Conservation (phyloP, 2,113 vertebrate genomes). For the Siniperca knerii region DNA sequence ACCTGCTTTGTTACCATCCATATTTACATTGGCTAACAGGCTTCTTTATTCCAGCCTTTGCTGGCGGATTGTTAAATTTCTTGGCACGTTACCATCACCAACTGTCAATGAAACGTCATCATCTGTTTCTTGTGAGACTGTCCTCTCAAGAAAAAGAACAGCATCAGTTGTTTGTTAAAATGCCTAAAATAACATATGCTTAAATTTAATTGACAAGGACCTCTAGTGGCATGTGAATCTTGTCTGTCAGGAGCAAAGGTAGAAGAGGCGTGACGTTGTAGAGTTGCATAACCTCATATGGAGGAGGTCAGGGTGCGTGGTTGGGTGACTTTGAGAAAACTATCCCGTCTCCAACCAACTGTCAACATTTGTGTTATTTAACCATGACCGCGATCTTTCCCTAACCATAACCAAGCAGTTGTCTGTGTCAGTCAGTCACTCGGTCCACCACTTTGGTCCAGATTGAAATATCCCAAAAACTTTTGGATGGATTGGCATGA, state of each 20-base stretch:
- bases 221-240: neutral
- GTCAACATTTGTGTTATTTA: neutral
- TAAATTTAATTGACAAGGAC: neutral
- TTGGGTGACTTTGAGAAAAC: neutral
- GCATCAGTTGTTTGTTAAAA: neutral
- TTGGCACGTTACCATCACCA: neutral
- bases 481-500: neutral
- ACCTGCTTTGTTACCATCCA: neutral
- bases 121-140: no score
- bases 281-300: neutral
- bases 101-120: neutral
- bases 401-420: neutral
- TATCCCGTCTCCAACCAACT: no score
- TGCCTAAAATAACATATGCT: neutral
- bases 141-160: neutral
- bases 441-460: neutral
- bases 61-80: neutral
- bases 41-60: neutral
- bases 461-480: neutral
- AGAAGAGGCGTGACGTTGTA: neutral
- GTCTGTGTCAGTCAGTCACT: no score
- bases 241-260: neutral
- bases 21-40: neutral
- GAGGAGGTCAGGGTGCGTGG: neutral
- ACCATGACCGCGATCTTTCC: neutral